Evolutionary conservation across 2,888 invertebrate genomes (phyloP).

Genomic region (Autographa pulchrina): DNA sequence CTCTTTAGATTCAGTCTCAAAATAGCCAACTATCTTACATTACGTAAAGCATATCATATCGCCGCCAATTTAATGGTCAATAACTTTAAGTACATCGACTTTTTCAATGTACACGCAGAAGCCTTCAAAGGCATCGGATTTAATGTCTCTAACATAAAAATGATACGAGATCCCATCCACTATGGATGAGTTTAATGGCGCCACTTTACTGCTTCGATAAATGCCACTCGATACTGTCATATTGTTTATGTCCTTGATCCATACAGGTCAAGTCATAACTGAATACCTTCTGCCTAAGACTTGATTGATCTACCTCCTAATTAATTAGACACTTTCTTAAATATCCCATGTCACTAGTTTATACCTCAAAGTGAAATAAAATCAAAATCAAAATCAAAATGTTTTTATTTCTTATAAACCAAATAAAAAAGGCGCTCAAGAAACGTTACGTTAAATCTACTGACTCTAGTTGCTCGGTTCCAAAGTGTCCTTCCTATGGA

Average conservation of each 20-base stretch:
- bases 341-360: too few relatives aligned
- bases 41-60: conserved; percentile 22
- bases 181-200: conserved; percentile 64
- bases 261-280: neutral
- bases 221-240: conserved; percentile 64
- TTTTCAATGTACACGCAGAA: conserved; percentile 48
- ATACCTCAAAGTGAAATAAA: too few relatives aligned
- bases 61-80: conserved; percentile 45
- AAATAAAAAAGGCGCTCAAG: too few relatives aligned
- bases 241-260: conserved; percentile 57
- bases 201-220: conserved; percentile 68
- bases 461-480: too few relatives aligned
- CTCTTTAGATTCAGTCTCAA: neutral
- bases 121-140: conserved; percentile 50
- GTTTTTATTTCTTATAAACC: too few relatives aligned
- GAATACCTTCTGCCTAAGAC: neutral
- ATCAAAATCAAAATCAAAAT: too few relatives aligned
- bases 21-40: conserved; percentile 24
- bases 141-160: conserved; percentile 66
- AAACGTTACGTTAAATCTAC: too few relatives aligned
- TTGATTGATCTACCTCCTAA: too few relatives aligned
- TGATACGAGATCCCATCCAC: conserved; percentile 65
- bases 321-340: too few relatives aligned
- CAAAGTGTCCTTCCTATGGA: too few relatives aligned
- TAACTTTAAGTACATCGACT: conserved; percentile 44